Percentiles rank a stretch among this genome's conserved stretches.
Evolutionary conservation across 2,797 vertebrate species (phyloP).

Genomic region (Hyperoplus lanceolatus): DNA sequence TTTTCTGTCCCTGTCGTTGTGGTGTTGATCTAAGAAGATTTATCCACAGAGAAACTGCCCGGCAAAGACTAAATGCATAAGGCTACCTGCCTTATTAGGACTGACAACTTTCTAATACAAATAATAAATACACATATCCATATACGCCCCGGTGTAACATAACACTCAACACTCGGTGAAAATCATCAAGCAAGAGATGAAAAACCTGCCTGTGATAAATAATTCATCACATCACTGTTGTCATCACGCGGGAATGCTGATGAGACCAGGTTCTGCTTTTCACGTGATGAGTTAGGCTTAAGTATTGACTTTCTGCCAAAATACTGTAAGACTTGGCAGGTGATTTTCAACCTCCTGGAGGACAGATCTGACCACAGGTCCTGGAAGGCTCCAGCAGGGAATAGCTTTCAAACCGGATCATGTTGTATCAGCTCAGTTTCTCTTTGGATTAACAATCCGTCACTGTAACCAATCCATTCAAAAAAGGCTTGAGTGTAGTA

Average conservation of each 20-base stretch:
- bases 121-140: not conserved
- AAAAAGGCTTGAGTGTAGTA: not conserved
- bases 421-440: not conserved
- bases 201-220: conserved; percentile 35
- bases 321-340: not conserved
- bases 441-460: not conserved
- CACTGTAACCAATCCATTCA: not conserved
- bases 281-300: not conserved
- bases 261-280: conserved; percentile 16
- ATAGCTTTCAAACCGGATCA: not conserved
- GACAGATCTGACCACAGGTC: conserved; percentile 4
- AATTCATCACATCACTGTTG: conserved; percentile 25
- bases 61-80: not conserved
- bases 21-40: conserved; percentile 1
- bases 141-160: not conserved
- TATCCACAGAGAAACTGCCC: not conserved
- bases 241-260: conserved; percentile 26
- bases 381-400: conserved; percentile 2
- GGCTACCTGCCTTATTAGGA: too few relatives aligned
- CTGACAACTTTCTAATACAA: not conserved
- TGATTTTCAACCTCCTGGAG: conserved; percentile 16
- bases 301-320: conserved; percentile 44
- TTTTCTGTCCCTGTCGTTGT: not conserved
- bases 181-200: conserved; percentile 9
- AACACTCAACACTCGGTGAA: not conserved